phyloP scores from a whole-genome alignment of 2,888 invertebrate genomes.

The Catocala nupta region DNA sequence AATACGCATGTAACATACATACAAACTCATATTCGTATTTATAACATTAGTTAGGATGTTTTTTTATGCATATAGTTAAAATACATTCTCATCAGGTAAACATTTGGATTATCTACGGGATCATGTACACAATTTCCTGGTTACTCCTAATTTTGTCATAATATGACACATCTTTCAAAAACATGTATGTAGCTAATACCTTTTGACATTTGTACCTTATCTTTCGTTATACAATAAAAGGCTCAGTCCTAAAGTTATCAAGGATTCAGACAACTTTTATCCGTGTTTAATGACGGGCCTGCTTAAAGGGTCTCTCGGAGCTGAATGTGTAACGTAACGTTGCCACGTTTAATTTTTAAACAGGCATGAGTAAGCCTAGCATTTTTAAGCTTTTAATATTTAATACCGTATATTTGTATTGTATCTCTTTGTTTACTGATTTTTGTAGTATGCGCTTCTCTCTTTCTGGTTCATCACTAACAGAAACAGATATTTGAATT shows the following conservation, averaged over 20 bases:
- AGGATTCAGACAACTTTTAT: conserved; percentile 34
- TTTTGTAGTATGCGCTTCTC: neutral
- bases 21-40: no score
- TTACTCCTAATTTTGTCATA: conserved; percentile 15
- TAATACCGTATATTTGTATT: neutral
- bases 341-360: conserved; percentile 41
- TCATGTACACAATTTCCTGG: conserved; percentile 10
- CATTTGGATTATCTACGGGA: conserved; percentile 18
- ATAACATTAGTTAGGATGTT: no score
- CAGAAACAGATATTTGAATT: no score
- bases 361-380: conserved; percentile 7
- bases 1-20: no score
- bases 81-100: no score
- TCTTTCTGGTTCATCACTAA: neutral
- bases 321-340: conserved; percentile 29
- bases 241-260: conserved; percentile 19
- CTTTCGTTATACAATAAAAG: conserved; percentile 22
- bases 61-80: no score
- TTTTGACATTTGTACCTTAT: conserved; percentile 32
- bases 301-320: conserved; percentile 22
- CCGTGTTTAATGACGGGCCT: conserved; percentile 40
- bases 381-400: conserved; percentile 1
- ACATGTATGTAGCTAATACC: conserved; percentile 24
- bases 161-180: conserved; percentile 17
- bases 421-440: neutral